Base-by-base conservation (phyloP, 2,888 invertebrate genomes). In the Amitus sp. region DNA sequence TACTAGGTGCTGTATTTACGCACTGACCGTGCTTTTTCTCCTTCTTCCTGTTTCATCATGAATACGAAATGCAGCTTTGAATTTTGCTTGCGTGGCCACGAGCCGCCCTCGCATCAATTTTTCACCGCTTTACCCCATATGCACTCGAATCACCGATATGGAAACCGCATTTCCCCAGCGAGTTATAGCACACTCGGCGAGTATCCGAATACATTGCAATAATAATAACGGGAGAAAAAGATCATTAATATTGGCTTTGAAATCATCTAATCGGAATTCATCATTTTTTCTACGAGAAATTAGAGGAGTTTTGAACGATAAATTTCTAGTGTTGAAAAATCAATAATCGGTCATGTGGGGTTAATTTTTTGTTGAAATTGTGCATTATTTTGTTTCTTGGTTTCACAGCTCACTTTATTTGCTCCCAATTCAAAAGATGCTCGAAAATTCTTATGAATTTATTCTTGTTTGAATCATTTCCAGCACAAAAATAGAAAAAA, bases 21-120 rank as follows among this genome's bases (percentile, higher is more conserved):
- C 65, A 64, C 57, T 64, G 58, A 58, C 60, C 53, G 63, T 56
- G 62, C 62, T 64, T 67, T 61, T 66, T 45, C 62, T 71, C 72
- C 70, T 70, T 66, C 48, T 61, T 57, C 54, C 53, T 61, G 70
- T 66, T 70, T 72, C 75, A 77, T 74, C 77, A 82, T 82, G 82
- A 82, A 82, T 82, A 80, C 80, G 59, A 77, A 73, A 82, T 81
- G 79, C 67, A 73, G 73, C 74, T 77, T 77, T 76, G 78, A 80
- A 80, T 82, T 79, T 78, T 77, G 79, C 78, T 80, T 78, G 79
- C 78, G 71, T 73, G 76, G 75, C 75, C 66, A 70, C 69, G 67
- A 67, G 67, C 71, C 66, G 67, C 71, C 73, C 74, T 67, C 64
- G 65, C 78, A 76, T 79, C 77, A 79, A 79, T 79, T 79, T 79